Base-by-base conservation (phyloP, 30 jellyfish, hydroid and myxozoan genomes). In the Haliclystus octoradiatus region DNA sequence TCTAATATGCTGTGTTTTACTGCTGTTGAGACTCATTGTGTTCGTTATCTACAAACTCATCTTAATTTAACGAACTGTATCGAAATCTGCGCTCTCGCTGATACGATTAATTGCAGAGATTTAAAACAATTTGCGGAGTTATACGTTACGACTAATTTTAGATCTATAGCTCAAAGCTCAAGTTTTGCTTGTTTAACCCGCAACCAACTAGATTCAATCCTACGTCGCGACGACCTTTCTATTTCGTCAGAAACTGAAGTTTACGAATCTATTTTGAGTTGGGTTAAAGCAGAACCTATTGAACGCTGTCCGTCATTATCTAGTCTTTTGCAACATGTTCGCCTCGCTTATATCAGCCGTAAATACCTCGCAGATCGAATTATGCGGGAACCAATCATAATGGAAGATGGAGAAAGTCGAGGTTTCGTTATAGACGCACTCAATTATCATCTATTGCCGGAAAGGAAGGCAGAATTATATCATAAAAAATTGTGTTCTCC, bases 181-280 rank as follows among this genome's bases (percentile, higher is more conserved):
- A 52, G 50, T 13, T 84, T 84, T 47, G 34, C 26, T n/a, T 57
- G 33, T 7, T 47, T 84, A 65, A 65, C 95, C 12, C 65, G 70
- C 25, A 7, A 34, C 3, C 95, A 84, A 33, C 74, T 84, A 32
- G 82, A 49, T 25, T 47, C 81, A 14, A 74, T 70, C 19, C 57
- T 84, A 2, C 65, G 89, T 53, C 62, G 74, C 49, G 92, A 84
- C 31, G 49, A 49, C n/a, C 72, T 84, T 3, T 29, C 75, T 52
- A 79, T 84, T 19, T 63, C 95, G 28, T 84, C 95, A 1, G 95
- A 84, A 61, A 33, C 95, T n/a, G 92, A 84, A 46, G 95, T 75
- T n/a, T 84, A 62, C 69, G 88, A 77, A 31, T 83, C 95, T 5
- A 79, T 84, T 15, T 49, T 84, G 49, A 51, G 68, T 2, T 84